Conservation (phyloP, 2,888 invertebrate species). For the Sthenelais limicola region DNA sequence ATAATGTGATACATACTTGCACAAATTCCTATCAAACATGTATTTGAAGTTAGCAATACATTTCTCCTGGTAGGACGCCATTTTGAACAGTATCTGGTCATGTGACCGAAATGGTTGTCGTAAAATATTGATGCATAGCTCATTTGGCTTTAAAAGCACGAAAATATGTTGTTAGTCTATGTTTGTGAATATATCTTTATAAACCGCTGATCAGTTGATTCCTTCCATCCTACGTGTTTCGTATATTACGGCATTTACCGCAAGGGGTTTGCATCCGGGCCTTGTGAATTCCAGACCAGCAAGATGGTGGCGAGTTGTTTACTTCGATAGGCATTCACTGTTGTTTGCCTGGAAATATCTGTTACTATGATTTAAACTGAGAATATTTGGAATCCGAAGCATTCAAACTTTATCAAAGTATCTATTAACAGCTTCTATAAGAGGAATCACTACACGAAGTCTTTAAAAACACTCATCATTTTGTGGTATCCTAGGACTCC, state of each 20-base stretch:
- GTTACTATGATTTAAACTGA: background rate
- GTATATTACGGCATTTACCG: conserved; percentile 13
- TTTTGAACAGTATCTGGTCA: too few relatives aligned
- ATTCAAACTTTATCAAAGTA: background rate
- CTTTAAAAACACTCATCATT: conserved; percentile 15
- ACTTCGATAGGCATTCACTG: background rate
- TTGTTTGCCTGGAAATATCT: background rate
- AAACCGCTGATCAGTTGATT: too few relatives aligned
- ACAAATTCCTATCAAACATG: conserved; percentile 19
- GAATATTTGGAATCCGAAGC: background rate
- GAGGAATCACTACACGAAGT: background rate
- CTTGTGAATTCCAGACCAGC: conserved; percentile 24
- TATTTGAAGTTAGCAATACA: conserved; percentile 12
- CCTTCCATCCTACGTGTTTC: too few relatives aligned
- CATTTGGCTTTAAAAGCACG: too few relatives aligned
- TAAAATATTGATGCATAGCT: too few relatives aligned
- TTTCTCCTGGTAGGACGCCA: conserved; percentile 5
- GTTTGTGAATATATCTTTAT: too few relatives aligned
- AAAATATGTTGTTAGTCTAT: too few relatives aligned
- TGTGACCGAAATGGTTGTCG: too few relatives aligned
- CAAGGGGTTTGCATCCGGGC: conserved; percentile 24
- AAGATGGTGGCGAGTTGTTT: conserved; percentile 40
- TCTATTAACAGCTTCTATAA: background rate
- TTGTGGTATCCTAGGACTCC: conserved; percentile 39
- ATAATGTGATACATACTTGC: background rate